Conservation (phyloP, 2,888 invertebrate species). For the Liopterus haemorrhoidalis region DNA sequence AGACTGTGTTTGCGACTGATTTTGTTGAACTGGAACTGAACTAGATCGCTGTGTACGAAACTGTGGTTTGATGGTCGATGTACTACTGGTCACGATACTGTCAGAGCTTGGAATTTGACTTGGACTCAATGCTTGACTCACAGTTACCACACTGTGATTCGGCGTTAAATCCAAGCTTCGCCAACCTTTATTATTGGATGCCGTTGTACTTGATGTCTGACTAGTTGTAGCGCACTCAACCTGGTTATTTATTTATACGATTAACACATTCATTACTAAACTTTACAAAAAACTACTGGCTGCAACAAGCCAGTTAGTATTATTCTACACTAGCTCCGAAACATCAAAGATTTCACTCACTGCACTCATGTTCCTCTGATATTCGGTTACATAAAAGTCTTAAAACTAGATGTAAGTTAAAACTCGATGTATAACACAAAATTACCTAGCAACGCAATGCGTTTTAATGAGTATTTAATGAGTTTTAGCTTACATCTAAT, state of each 20-base stretch:
- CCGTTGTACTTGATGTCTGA: conserved; percentile 33
- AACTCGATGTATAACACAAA: too few species aligned
- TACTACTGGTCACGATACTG: conserved; percentile 35
- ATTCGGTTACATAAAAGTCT: too few species aligned
- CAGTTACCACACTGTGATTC: conserved; percentile 19
- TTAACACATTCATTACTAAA: too few species aligned
- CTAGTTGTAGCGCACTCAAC: conserved; percentile 42
- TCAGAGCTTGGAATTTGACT: conserved; percentile 42
- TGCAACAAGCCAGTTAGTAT: too few species aligned
- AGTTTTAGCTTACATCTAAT: too few species aligned
- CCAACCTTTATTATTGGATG: conserved; percentile 45
- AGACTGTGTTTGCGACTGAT: conserved; percentile 23
- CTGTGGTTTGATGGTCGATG: conserved; percentile 47
- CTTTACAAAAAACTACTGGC: too few species aligned
- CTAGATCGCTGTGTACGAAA: conserved; percentile 60
- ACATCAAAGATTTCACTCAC: too few species aligned
- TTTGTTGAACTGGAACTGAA: conserved; percentile 53
- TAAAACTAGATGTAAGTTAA: too few species aligned
- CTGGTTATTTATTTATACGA: conserved; percentile 41
- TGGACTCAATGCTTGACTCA: conserved; percentile 42
- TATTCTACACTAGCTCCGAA: too few species aligned
- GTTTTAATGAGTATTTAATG: too few species aligned
- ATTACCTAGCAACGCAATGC: too few species aligned
- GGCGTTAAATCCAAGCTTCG: conserved; percentile 48
- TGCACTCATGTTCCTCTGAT: too few species aligned